A percentile compares a stretch with the other conserved stretches of the same genome.
These are phyloP conservation scores for Gymnarchus niloticus DNA, from an alignment of 2,113 vertebrate species.

Conservation along the genomic window DNA sequence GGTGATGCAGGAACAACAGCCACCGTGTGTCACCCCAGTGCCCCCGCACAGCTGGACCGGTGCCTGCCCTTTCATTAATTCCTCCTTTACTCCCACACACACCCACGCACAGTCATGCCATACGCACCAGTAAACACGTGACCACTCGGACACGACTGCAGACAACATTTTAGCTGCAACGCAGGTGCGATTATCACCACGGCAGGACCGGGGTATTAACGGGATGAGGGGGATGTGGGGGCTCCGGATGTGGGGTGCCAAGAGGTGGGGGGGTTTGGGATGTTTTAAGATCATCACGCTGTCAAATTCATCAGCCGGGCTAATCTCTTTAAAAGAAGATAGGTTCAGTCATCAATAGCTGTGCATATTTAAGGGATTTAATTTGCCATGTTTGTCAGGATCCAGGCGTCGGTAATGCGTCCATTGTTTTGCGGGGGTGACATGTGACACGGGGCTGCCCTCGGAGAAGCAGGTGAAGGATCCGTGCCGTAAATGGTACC, in stretches of 20 bases:
- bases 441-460: constrained; percentile 67
- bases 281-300: constrained; percentile 39
- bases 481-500: constrained; percentile 63
- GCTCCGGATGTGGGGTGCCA: neutral
- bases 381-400: constrained; percentile 41
- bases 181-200: constrained; percentile 31
- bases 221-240: neutral
- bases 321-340: constrained; percentile 44
- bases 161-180: neutral
- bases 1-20: neutral
- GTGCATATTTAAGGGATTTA: constrained; percentile 45
- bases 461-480: constrained; percentile 77
- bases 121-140: neutral
- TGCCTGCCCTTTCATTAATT: neutral
- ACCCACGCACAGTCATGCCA: constrained; percentile 8
- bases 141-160: neutral
- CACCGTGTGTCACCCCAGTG: neutral
- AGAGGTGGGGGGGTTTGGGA: neutral
- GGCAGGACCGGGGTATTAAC: constrained; percentile 21
- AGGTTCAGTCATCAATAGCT: constrained; percentile 42
- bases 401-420: constrained; percentile 66
- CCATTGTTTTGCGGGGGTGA: constrained; percentile 69
- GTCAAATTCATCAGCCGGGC: constrained; percentile 38
- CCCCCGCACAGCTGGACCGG: constrained; percentile 11
- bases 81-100: constrained; percentile 6